These are phyloP conservation scores for Dicycla oo DNA, from an alignment of 2,888 invertebrate species.

Conservation along the genomic window DNA sequence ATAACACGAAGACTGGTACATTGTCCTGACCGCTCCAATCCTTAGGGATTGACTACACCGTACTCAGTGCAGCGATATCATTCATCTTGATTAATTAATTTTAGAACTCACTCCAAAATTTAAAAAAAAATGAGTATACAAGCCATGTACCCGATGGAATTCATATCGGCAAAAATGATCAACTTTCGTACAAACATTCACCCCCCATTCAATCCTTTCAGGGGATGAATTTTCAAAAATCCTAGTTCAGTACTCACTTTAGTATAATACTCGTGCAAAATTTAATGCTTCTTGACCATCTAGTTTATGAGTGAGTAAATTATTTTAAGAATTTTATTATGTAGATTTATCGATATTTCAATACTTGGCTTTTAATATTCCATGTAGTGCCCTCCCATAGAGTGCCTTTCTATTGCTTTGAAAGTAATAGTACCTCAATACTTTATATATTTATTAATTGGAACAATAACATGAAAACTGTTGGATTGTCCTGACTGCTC, in stretches of 20 bases:
- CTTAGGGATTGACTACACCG: slow-evolving; percentile 54
- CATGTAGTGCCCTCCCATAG: neutral
- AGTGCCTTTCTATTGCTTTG: neutral
- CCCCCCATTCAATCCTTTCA: neutral
- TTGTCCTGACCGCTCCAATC: slow-evolving; percentile 73
- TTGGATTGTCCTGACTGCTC: slow-evolving; percentile 76
- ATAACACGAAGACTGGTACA: slow-evolving; percentile 85
- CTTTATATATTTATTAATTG: slow-evolving; percentile 85
- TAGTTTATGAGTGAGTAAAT: neutral
- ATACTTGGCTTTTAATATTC: neutral
- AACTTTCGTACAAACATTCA: neutral
- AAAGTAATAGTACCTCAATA: neutral
- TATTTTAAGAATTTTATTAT: neutral
- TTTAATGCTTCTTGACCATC: neutral
- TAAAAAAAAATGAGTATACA: neutral
- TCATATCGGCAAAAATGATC: neutral
- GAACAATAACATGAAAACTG: slow-evolving; percentile 86
- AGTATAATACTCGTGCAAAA: neutral
- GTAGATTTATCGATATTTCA: neutral
- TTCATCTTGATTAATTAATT: slow-evolving; percentile 51
- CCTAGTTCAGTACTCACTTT: neutral
- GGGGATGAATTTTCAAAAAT: too few species aligned
- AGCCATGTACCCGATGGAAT: neutral
- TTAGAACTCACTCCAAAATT: neutral
- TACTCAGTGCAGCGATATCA: slow-evolving; percentile 51